Percentiles rank a stretch among this genome's conserved stretches.
Conservation (phyloP, 1,140 invertebrate genomes). For the Antheraea mylitta region DNA sequence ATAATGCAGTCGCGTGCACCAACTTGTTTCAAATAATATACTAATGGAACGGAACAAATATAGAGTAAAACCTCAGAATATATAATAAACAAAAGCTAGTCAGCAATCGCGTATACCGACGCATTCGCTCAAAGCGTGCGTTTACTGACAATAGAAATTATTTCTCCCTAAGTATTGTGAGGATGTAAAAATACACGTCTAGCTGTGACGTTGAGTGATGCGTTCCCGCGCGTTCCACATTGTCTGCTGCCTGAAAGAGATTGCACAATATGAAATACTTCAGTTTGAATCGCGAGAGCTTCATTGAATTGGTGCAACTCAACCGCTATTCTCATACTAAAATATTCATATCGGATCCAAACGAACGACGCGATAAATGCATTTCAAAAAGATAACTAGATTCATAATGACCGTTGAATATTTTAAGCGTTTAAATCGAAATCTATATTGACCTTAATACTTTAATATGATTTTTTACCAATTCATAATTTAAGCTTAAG, state of each 20-base stretch:
- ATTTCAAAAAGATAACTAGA: slow-evolving; percentile 31
- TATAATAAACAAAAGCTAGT: slow-evolving; percentile 36
- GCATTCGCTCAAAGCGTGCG: slow-evolving; percentile 49
- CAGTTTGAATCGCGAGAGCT: slow-evolving; percentile 62
- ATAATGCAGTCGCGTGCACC: no score
- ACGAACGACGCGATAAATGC: slow-evolving; percentile 45
- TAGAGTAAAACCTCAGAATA: slow-evolving; percentile 12
- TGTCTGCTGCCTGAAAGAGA: slow-evolving; percentile 69
- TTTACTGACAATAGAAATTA: slow-evolving; percentile 68
- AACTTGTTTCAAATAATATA: background rate
- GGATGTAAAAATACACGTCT: slow-evolving; percentile 68
- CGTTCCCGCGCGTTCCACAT: slow-evolving; percentile 61
- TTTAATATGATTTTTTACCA: background rate
- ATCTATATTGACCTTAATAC: background rate
- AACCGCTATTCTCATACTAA: slow-evolving; percentile 47
- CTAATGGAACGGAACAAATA: background rate
- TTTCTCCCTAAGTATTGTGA: slow-evolving; percentile 68
- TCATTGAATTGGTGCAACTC: slow-evolving; percentile 56
- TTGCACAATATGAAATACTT: slow-evolving; percentile 76
- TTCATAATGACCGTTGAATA: slow-evolving; percentile 18
- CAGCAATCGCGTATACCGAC: slow-evolving; percentile 11
- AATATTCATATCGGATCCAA: slow-evolving; percentile 66
- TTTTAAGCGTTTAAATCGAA: slow-evolving; percentile 9
- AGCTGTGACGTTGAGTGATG: slow-evolving; percentile 71
- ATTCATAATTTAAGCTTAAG: background rate